Evolutionary conservation across 2,888 invertebrate species (phyloP).

Genomic region (Colletes collaris): DNA sequence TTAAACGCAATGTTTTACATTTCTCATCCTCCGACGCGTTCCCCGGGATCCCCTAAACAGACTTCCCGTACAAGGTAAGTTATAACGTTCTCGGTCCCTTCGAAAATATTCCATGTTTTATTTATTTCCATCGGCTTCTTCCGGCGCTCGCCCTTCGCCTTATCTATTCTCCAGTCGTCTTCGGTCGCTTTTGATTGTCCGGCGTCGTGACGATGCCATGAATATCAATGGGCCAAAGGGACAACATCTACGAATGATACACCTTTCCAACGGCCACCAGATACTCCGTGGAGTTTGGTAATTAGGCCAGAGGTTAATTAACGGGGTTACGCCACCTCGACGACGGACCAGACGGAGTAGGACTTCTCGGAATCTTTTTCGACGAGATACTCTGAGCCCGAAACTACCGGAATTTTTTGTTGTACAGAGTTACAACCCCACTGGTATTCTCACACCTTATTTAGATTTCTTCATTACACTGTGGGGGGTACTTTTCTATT

Average conservation of each 20-base stretch:
- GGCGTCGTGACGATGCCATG: slow-evolving; percentile 3
- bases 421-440: too few species aligned
- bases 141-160: slow-evolving; percentile 13
- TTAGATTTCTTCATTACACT: too few species aligned
- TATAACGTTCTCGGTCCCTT: slow-evolving; percentile 32
- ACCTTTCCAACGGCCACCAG: background rate
- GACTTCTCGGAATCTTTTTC: too few species aligned
- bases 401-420: too few species aligned
- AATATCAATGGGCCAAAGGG: slow-evolving; percentile 21
- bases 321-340: background rate
- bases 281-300: background rate
- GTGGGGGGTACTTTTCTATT: too few species aligned
- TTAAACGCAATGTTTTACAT: slow-evolving; percentile 22
- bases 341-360: too few species aligned
- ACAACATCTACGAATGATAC: background rate
- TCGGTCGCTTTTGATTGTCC: slow-evolving; percentile 24
- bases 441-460: too few species aligned
- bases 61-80: slow-evolving; percentile 7
- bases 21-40: slow-evolving; percentile 30
- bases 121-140: slow-evolving; percentile 42
- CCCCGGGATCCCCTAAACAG: slow-evolving; percentile 19
- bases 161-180: slow-evolving; percentile 21
- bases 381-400: too few species aligned
- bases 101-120: slow-evolving; percentile 55
- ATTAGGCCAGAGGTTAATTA: slow-evolving; percentile 44